Base-by-base conservation (phyloP, 1,140 invertebrate genomes). In the Musca vetustissima region DNA sequence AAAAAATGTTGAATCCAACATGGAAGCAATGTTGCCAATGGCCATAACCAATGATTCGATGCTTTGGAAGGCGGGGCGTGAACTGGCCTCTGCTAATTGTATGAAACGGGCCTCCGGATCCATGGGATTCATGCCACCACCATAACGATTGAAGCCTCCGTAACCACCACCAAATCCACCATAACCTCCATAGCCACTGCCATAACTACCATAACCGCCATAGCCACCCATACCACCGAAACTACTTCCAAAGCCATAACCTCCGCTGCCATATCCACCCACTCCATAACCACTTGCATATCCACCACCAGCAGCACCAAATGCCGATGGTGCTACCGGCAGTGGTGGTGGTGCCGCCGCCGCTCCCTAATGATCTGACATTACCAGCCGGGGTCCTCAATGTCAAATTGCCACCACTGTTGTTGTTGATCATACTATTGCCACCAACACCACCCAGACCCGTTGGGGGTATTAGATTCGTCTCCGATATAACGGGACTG, bases 1-100 rank as follows among this genome's bases (percentile, higher is more conserved):
- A 83, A 93, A 91, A 81, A 96, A 97, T 69, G 96, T 98, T 15
- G 95, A 98, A 77, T 98, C 97, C 32, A 98, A 83, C 93, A 99
- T 97, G 88, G 97, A 95, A 22, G 95, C 94, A 11, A 99, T 89
- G 57, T 96, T 96, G 24, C 91, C 91, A 78, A 98, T 94, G 19
- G 96, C 94, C 69, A 91, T 88, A 0, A 98, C 93, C 69, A 98
- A 86, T 69, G 93, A 92, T 84, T 98, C 95, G 73, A 99, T 94
- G 15, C 93, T 96, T 75, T 97, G 91, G 84, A 99, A 98, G 17
- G 96, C 93, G 66, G 91, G 90, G 65, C 95, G 85, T 0, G 95
- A 94, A 75, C 90, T 95, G 75, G 97, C 94, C 85, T 97, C 94
- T 9, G 94, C 94, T 74, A 93, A 87, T 77, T 93, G 91, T 67